Conservation (phyloP, 2,113 vertebrate genomes). For the Oophaga pumilio region DNA sequence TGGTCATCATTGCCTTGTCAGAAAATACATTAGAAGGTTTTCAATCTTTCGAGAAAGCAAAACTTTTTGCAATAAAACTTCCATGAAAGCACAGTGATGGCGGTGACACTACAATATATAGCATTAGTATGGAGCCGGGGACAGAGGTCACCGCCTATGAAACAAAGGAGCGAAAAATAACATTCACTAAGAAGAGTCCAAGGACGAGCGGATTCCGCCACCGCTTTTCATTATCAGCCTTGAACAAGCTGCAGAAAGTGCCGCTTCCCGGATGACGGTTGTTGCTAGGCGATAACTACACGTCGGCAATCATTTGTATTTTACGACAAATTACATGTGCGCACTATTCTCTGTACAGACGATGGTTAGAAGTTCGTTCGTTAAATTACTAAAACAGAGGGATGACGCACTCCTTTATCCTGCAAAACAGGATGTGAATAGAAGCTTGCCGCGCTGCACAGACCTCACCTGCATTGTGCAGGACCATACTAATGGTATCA, state of each 20-base stretch:
- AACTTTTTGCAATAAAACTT: background rate
- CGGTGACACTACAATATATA: background rate
- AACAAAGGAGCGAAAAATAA: background rate
- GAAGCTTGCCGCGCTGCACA: too few species aligned
- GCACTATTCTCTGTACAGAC: background rate
- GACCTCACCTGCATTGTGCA: background rate
- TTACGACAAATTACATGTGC: constrained; percentile 1
- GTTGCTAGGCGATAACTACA: constrained; percentile 20
- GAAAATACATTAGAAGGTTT: background rate
- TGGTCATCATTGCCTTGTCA: background rate
- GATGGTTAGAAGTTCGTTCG: background rate
- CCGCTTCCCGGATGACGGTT: background rate
- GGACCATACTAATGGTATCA: background rate
- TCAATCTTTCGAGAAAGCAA: background rate
- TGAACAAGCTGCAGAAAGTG: constrained; percentile 2
- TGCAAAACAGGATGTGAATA: background rate
- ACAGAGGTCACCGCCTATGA: background rate
- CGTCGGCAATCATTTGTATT: background rate
- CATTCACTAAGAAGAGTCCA: background rate
- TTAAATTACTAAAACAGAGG: background rate
- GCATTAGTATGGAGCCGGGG: background rate
- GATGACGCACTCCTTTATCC: background rate
- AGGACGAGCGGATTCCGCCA: background rate
- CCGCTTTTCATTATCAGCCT: constrained; percentile 9
- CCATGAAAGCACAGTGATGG: background rate